Conservation (phyloP, 2,113 vertebrate genomes). For the Myanophis thanlyinensis region DNA sequence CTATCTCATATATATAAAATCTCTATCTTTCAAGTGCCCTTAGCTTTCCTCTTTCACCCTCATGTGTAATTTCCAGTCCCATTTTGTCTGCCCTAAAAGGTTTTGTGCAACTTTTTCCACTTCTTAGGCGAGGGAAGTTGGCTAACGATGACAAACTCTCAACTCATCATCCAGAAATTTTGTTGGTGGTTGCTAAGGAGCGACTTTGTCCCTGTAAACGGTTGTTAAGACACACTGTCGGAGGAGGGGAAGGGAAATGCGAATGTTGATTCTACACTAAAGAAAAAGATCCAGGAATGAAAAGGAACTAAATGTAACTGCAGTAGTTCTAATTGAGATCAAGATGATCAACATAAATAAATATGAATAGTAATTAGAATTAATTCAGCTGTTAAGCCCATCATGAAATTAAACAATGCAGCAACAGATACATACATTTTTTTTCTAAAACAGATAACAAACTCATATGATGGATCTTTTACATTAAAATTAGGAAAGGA, state of each 20-base stretch:
- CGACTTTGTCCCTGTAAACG: constrained; percentile 11
- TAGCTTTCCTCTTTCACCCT: constrained; percentile 38
- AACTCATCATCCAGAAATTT: constrained; percentile 38
- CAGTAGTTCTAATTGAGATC: neutral
- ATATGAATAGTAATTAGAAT: neutral
- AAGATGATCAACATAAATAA: neutral
- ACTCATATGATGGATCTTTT: neutral
- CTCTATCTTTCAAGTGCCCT: constrained; percentile 7
- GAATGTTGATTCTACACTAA: neutral
- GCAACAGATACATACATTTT: neutral
- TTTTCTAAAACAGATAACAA: neutral
- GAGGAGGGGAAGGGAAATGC: constrained; percentile 46
- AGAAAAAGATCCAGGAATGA: neutral
- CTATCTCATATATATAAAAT: neutral
- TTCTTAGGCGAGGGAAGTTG: constrained; percentile 9
- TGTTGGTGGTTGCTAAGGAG: constrained; percentile 41
- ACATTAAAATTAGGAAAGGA: neutral
- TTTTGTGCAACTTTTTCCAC: constrained; percentile 47
- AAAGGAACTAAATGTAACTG: neutral
- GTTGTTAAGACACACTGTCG: constrained; percentile 50
- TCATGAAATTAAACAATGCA: neutral
- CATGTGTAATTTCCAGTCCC: constrained; percentile 53
- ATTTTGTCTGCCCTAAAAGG: constrained; percentile 34
- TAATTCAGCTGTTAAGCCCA: neutral
- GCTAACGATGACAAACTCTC: constrained; percentile 26